These are phyloP conservation scores for Mola mola DNA, from an alignment of 2,113 vertebrate species.

Conservation along the genomic window DNA sequence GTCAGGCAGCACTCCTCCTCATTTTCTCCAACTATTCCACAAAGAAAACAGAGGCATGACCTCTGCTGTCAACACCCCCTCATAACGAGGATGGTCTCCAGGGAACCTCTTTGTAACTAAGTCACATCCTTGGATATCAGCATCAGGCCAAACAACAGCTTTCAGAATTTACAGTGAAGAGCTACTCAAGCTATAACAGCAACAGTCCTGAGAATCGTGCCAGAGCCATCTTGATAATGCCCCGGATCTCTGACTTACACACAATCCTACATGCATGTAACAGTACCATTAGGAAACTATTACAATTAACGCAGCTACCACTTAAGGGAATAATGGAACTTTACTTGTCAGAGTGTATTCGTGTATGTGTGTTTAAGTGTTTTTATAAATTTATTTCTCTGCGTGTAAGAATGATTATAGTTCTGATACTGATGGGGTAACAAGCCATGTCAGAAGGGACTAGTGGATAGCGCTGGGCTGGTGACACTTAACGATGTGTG, in stretches of 20 bases:
- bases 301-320: conserved; percentile 21
- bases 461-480: conserved; percentile 21
- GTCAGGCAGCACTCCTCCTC: too few species aligned
- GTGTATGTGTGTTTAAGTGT: not conserved
- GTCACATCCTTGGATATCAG: not conserved
- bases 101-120: conserved; percentile 11
- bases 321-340: conserved; percentile 1
- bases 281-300: not conserved
- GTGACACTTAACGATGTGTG: conserved; percentile 26
- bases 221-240: not conserved
- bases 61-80: too few species aligned
- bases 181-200: conserved; percentile 4
- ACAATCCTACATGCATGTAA: conserved; percentile 1
- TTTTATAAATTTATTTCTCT: not conserved
- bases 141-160: conserved; percentile 1
- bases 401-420: not conserved
- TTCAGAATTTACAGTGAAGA: conserved; percentile 4
- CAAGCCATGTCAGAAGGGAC: conserved; percentile 20
- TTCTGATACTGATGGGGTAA: conserved; percentile 24
- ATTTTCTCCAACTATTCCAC: too few species aligned
- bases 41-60: too few species aligned
- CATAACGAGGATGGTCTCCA: too few species aligned
- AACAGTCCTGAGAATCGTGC: too few species aligned
- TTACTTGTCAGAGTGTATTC: not conserved
- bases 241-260: not conserved